These are phyloP conservation scores for Mayetiola destructor DNA, from an alignment of 2,888 invertebrate genomes.

Conservation along the genomic window DNA sequence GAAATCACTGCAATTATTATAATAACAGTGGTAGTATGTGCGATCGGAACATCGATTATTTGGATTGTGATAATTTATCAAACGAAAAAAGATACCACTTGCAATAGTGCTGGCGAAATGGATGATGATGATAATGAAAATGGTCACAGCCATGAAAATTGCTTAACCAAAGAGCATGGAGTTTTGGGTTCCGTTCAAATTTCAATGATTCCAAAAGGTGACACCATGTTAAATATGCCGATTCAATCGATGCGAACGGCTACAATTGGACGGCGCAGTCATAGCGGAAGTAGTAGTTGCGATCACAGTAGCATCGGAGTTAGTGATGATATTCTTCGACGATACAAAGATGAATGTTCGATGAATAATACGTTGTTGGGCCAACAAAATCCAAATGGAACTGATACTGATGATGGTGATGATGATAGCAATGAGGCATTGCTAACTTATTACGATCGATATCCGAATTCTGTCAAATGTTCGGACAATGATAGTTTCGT, in stretches of 20 bases:
- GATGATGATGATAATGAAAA: background rate
- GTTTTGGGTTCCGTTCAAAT: background rate
- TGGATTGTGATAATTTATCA: conserved; percentile 88
- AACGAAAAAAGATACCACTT: conserved; percentile 47
- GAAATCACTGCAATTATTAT: conserved; percentile 77
- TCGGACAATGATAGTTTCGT: conserved; percentile 8
- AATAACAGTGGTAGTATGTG: conserved; percentile 79
- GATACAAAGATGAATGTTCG: background rate
- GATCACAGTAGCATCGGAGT: background rate
- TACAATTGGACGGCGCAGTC: background rate
- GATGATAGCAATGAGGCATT: conserved; percentile 4
- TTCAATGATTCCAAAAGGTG: background rate
- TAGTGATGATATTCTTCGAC: conserved; percentile 1
- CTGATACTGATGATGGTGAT: background rate
- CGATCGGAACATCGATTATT: conserved; percentile 77
- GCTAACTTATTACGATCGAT: background rate
- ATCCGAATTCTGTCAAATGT: background rate
- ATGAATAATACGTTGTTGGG: background rate
- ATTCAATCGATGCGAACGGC: background rate
- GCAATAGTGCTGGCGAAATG: background rate
- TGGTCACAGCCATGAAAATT: background rate
- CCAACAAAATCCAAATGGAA: background rate
- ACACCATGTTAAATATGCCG: background rate
- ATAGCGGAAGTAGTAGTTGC: background rate
- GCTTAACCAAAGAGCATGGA: background rate